A percentile compares a stretch with the other conserved stretches of the same genome.
Conservation (phyloP, 2,888 invertebrate genomes). For the Euclidia mi region DNA sequence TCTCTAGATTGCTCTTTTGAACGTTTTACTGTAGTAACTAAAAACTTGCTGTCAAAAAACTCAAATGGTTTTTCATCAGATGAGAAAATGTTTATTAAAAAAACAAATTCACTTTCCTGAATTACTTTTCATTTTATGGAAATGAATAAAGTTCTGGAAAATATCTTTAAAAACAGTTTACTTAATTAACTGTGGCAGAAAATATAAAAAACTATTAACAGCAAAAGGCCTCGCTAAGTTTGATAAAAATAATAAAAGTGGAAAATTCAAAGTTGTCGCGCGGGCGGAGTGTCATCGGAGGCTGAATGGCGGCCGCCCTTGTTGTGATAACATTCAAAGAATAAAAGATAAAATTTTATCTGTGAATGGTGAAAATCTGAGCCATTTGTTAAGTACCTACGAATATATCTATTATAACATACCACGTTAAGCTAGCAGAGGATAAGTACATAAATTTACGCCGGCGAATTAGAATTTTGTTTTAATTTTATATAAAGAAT, state of each 20-base stretch:
- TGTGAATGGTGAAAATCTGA: constrained; percentile 48
- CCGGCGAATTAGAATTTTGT: constrained; percentile 15
- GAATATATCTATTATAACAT: constrained; percentile 20
- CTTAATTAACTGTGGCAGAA: constrained; percentile 18
- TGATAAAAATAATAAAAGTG: constrained; percentile 52
- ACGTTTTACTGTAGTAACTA: constrained; percentile 4
- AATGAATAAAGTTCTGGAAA: constrained; percentile 14
- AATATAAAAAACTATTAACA: constrained; percentile 26
- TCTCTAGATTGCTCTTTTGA: constrained; percentile 16
- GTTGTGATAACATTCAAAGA: constrained; percentile 46
- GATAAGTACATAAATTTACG: constrained; percentile 8
- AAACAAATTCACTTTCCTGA: not conserved
- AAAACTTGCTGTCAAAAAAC: constrained; percentile 1
- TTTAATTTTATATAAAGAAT: constrained; percentile 11
- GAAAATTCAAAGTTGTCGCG: constrained; percentile 45
- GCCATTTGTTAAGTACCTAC: constrained; percentile 42
- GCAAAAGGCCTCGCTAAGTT: constrained; percentile 14
- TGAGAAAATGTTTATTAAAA: constrained; percentile 2
- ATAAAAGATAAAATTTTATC: constrained; percentile 59
- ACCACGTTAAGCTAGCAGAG: constrained; percentile 23
- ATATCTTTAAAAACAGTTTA: constrained; percentile 18
- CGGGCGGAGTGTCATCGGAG: constrained; percentile 22
- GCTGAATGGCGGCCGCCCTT: constrained; percentile 35
- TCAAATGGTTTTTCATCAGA: not conserved
- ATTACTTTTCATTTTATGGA: not conserved